These are phyloP conservation scores for Epinephelus cyanopodus DNA, from an alignment of 2,113 vertebrate genomes.

Conservation along the genomic window DNA sequence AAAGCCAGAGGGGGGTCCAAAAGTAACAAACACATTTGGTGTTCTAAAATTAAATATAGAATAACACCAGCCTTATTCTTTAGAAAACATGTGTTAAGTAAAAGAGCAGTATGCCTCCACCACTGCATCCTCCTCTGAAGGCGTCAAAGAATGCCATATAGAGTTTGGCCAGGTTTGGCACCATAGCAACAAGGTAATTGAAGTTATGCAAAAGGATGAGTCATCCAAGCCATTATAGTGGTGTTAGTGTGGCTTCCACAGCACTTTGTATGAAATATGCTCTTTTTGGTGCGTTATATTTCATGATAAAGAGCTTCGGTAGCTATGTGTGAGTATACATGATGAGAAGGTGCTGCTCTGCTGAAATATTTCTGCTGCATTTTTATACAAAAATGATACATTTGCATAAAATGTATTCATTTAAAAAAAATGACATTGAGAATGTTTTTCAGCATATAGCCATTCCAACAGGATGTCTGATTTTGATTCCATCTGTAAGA, in stretches of 20 bases:
- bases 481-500: not conserved
- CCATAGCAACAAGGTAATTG: slow-evolving; percentile 77
- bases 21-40: not conserved
- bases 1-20: not conserved
- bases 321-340: slow-evolving; percentile 1
- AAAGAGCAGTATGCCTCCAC: not conserved
- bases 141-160: slow-evolving; percentile 37
- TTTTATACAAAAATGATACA: slow-evolving; percentile 24
- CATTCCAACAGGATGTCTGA: not conserved
- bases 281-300: slow-evolving; percentile 35
- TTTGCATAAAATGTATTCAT: slow-evolving; percentile 14
- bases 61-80: slow-evolving; percentile 6
- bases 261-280: slow-evolving; percentile 33
- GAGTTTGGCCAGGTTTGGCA: slow-evolving; percentile 48
- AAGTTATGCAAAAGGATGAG: slow-evolving; percentile 75
- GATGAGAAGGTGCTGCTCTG: slow-evolving; percentile 38
- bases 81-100: not conserved
- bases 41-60: not conserved
- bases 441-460: not conserved
- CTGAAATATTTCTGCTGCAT: slow-evolving; percentile 14
- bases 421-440: not conserved
- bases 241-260: slow-evolving; percentile 30
- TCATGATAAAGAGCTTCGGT: slow-evolving; percentile 34
- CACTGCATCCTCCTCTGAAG: slow-evolving; percentile 30
- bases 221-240: slow-evolving; percentile 59